Conservation (phyloP, 2,113 vertebrate genomes). For the Lagopus muta region DNA sequence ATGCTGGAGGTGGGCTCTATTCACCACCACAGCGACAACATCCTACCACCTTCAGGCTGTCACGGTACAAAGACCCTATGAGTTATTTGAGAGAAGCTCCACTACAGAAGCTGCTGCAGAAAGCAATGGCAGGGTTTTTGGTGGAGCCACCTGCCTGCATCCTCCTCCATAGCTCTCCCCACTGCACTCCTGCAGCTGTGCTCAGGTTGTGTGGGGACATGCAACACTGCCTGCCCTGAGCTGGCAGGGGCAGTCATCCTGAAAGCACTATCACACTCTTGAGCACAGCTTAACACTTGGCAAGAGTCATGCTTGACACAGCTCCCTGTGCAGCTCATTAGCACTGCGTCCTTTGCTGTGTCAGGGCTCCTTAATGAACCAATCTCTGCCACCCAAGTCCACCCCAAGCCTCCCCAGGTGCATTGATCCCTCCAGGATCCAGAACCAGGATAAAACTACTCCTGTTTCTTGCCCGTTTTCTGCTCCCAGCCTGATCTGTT, state of each 20-base stretch:
- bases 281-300: background rate
- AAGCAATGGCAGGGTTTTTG: background rate
- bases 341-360: fast-evolving
- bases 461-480: no score
- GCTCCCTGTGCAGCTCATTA: background rate
- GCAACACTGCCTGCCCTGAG: background rate
- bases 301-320: fast-evolving
- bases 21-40: fast-evolving
- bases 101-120: background rate
- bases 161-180: background rate
- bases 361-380: background rate
- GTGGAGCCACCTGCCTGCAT: no score
- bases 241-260: fast-evolving
- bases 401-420: background rate
- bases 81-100: background rate
- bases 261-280: background rate
- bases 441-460: no score
- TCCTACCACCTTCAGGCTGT: background rate
- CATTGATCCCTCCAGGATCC: no score
- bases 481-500: no score
- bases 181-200: no score
- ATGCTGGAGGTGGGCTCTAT: background rate
- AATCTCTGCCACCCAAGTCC: fast-evolving
- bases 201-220: background rate
- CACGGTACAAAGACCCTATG: background rate